These are phyloP conservation scores for Grammomys surdaster DNA, from an alignment of 2,113 vertebrate species.

Conservation along the genomic window DNA sequence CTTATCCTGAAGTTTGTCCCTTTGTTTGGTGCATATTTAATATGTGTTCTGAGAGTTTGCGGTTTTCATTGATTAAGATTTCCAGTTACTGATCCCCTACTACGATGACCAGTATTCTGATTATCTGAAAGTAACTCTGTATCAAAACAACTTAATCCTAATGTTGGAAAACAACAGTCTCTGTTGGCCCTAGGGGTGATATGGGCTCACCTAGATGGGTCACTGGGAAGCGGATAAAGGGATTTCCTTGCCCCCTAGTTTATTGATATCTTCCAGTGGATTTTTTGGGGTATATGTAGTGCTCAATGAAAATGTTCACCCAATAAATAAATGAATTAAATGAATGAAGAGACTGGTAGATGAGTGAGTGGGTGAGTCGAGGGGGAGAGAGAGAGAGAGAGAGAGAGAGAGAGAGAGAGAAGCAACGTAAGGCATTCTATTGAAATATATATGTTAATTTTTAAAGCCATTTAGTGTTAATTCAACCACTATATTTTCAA, in stretches of 20 bases:
- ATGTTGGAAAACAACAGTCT: neutral
- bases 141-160: neutral
- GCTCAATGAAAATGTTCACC: neutral
- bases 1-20: neutral
- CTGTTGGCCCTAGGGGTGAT: neutral
- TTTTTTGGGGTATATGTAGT: neutral
- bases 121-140: constrained; percentile 3
- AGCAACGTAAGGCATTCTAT: neutral
- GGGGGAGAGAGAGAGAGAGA: neutral
- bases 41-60: neutral
- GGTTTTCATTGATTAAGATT: constrained; percentile 16
- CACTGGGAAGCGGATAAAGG: neutral
- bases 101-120: neutral
- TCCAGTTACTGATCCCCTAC: neutral
- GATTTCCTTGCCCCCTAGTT: neutral
- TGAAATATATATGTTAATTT: neutral
- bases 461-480: neutral
- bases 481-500: constrained; percentile 26
- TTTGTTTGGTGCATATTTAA: neutral
- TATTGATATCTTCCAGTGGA: neutral
- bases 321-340: neutral
- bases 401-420: neutral
- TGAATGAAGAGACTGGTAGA: neutral
- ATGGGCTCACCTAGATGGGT: neutral
- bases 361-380: neutral